Base-by-base conservation (phyloP, 2,888 invertebrate genomes). In the Eupithecia vulgata region DNA sequence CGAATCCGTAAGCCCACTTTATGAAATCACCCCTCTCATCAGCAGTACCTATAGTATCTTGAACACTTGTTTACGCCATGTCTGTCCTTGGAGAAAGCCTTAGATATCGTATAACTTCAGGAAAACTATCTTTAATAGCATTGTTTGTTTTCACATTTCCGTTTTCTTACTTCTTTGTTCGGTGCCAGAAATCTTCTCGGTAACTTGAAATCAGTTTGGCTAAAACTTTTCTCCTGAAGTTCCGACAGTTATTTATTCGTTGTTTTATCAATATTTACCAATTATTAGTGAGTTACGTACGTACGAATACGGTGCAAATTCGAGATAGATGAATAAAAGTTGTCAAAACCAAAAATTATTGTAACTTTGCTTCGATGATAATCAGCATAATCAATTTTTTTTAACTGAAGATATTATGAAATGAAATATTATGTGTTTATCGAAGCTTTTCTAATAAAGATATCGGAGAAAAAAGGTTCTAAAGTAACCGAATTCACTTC, bases 111-210 rank as follows among this genome's bases (percentile, higher is more conserved):
- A 59, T 61, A 34, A 15, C 6, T 61, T 42, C 1, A 12, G 25
- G 21, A 65, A 42, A 65, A 65, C 65, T 61, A 61, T 61, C 34
- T 17, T 61, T 61, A 61, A 34, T 61, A 34, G 61, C 34, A 17
- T 61, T 61, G 61, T 61, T 61, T 61, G 61, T 61, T 30, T 61
- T 17, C 57, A 10, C 12, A 57, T 57, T 21, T 52, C 25, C 25
- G 57, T 57, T 25, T 57, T 21, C 52, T 12, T 12, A n/a, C 48
- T 52, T 52, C 21, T 57, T 25, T 57, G 57, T 25, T 57, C 57
- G 57, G 25, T 57, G 57, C 57, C 57, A 61, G 12, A 34, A 34
- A 61, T 34, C 15, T 34, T 61, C 1, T 59, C 4, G 13, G 61
- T 61, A 30, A 30, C 61, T 61, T 48, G n/a, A 21, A 48, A 48